Base-by-base conservation (phyloP, 2,888 invertebrate genomes). In the Hydroisotoma schaefferi region DNA sequence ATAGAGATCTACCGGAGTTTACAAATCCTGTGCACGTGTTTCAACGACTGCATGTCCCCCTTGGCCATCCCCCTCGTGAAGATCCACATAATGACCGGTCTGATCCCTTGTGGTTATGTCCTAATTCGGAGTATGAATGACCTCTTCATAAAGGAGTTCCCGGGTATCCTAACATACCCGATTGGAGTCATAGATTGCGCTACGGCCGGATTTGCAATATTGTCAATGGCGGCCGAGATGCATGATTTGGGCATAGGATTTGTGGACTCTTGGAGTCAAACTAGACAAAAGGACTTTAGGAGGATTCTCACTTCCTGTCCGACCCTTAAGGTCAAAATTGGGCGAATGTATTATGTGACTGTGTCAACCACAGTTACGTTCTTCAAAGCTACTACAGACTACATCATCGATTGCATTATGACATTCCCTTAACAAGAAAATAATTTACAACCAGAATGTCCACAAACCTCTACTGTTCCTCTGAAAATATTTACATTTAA, bases 371-470 rank as follows among this genome's bases (percentile, higher is more conserved):
- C 61, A 0, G 46, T 67, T 12, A 67, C 67, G 0, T 67, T 63
- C 26, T 63, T 63, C 25, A 61, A 57, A 52, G 40, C 47, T 8
- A 54, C 49, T 2, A 53, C 54, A 3, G 63, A 66, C 38, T 63
- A 60, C 22, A 60, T 66, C 37, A 58, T 66, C 18, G 60, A 66
- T 56, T 59, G 60, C 27, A 60, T 66, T 29, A 61, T 66, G 15
- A 63, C 66, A n/a, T 66, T 66, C 18, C 59, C 59, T 0, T 61
- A 49, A n/a, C n/a, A n/a, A n/a, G n/a, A n/a, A n/a, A n/a, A n/a
- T n/a, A n/a, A n/a, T n/a, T n/a, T n/a, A n/a, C n/a, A n/a, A n/a
- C n/a, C n/a, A n/a, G n/a, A n/a, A n/a, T n/a, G n/a, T n/a, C n/a
- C n/a, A n/a, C n/a, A n/a, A n/a, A n/a, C n/a, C n/a, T n/a, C n/a